Evolutionary conservation across 2,888 invertebrate genomes (phyloP), one percentile per base, ranked within the genome.

Genomic region (Gortyna flavago): DNA sequence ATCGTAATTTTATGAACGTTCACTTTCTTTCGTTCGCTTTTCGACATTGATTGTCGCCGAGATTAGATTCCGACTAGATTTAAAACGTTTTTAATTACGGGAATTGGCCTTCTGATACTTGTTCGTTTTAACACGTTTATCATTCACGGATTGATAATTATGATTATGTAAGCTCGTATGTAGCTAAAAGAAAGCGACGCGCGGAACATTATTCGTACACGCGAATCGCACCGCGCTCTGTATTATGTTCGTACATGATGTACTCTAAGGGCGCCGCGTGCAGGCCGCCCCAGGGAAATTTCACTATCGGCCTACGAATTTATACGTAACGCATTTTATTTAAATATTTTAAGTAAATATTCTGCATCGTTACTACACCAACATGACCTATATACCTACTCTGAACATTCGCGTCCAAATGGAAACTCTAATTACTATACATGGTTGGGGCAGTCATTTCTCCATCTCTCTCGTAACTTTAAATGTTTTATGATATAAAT

Each of bases 251-350:
- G 66, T 62, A 79, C 61, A 48, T 69, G 7, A 61, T 61, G 68
- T 61, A 59, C 32, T 29, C 1, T 21, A 29, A 59, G 57, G 68
- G 82, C 76, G 67, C 59, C 62, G 69, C 77, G 66, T 59, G 41
- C 68, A 74, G 72, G 41, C 68, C 68, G 57, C 87, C 87, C 75
- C 70, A 16, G 88, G 89, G 86, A 87, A 85, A 85, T 89, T 83
- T 75, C 81, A 81, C 86, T 83, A 83, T 75, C 75, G 51, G 73
- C 68, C 77, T 64, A 73, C 84, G 68, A 86, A 76, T 78, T 66
- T 68, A 77, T 78, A 62, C 35, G 64, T 62, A 81, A 75, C 72
- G 59, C 65, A 67, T 85, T 79, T 87, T 70, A 76, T 80, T 75
- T 57, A 75, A 75, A n/a, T n/a, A n/a, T n/a, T 35, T 57, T 69